Evolutionary conservation across 2,797 vertebrate species (phyloP).

Genomic region (Falco columbarius): DNA sequence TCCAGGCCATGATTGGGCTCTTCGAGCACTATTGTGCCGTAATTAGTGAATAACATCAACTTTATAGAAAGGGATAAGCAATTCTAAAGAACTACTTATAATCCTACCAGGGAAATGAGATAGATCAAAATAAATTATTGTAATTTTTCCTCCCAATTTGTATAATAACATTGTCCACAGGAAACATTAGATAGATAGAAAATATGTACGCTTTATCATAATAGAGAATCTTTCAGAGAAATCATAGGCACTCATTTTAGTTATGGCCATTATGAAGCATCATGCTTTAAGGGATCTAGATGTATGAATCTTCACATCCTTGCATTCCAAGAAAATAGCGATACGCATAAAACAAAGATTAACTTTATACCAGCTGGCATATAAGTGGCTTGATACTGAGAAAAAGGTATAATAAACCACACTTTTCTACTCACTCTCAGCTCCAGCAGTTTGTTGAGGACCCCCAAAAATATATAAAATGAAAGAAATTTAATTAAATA

Average conservation of each 20-base stretch:
- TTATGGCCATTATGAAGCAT: not conserved
- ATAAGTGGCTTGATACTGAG: not conserved
- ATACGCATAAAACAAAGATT: slow-evolving; percentile 36
- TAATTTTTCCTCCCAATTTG: not conserved
- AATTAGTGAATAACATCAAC: not conserved
- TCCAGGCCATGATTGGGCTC: not conserved
- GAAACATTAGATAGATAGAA: not conserved
- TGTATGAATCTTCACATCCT: not conserved
- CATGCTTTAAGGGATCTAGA: not conserved
- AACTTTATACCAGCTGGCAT: not conserved
- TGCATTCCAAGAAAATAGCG: not conserved
- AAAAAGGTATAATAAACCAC: not conserved
- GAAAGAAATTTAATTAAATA: slow-evolving; percentile 18
- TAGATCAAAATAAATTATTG: not conserved
- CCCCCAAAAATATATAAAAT: not conserved
- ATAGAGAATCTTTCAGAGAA: not conserved
- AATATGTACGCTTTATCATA: not conserved
- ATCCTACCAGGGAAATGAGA: not conserved
- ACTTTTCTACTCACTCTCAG: not conserved
- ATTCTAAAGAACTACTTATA: not conserved
- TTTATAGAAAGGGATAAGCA: not conserved
- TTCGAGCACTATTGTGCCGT: not conserved
- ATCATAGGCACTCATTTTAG: not conserved
- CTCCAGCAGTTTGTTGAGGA: not conserved
- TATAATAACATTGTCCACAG: not conserved